phyloP scores from a whole-genome alignment of 2,888 invertebrate species.

The Folsomia candida region DNA sequence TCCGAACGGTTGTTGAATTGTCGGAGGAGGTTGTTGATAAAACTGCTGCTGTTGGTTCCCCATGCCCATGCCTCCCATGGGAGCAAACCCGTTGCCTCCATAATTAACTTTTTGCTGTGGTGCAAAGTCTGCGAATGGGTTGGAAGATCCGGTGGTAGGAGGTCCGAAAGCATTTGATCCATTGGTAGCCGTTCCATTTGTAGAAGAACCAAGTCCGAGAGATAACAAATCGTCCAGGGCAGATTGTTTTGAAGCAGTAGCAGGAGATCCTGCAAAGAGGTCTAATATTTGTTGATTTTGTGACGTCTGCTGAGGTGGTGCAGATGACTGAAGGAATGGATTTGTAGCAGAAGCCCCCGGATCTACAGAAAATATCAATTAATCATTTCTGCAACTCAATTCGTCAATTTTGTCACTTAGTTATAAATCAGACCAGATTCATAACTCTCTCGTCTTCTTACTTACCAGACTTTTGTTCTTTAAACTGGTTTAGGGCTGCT shows the following conservation, averaged over 20 bases:
- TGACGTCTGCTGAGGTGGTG: conserved; percentile 46
- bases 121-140: conserved; percentile 83
- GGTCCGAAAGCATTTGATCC: conserved; percentile 16
- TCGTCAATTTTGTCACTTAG: background rate
- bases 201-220: conserved; percentile 53
- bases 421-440: no score
- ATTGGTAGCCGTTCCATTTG: conserved; percentile 32
- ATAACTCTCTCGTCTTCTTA: background rate
- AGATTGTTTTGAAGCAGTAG: conserved; percentile 56
- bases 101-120: conserved; percentile 52
- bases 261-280: conserved; percentile 78
- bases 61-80: conserved; percentile 39
- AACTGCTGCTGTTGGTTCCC: conserved; percentile 36
- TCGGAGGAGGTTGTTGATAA: conserved; percentile 49
- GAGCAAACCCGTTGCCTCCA: conserved; percentile 47
- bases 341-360: conserved; percentile 39
- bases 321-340: conserved; percentile 45
- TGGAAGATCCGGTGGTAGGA: conserved; percentile 53
- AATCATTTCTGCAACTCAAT: background rate
- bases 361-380: conserved; percentile 8
- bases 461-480: conserved; percentile 61
- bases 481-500: conserved; percentile 91
- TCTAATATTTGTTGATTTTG: conserved; percentile 57
- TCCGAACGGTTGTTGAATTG: conserved; percentile 52
- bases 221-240: conserved; percentile 80